Evolutionary conservation across 1,140 invertebrate genomes (phyloP).

Genomic region (Cherax destructor): DNA sequence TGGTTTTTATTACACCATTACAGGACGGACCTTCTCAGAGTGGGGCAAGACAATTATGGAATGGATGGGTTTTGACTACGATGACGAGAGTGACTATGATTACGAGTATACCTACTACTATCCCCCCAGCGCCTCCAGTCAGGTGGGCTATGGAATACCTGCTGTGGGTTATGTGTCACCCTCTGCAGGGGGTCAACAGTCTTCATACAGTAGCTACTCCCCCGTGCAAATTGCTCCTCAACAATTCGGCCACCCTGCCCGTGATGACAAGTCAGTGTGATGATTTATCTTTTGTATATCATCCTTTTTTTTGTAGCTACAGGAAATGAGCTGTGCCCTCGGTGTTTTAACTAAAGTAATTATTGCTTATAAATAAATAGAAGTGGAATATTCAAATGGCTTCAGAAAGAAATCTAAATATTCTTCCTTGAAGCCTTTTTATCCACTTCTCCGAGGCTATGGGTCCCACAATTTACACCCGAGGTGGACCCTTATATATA

Average conservation of each 20-base stretch:
- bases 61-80: conserved; percentile 57
- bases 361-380: too few relatives aligned
- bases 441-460: too few relatives aligned
- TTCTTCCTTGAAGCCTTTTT: too few relatives aligned
- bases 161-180: conserved; percentile 17
- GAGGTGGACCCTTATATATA: too few relatives aligned
- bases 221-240: background rate
- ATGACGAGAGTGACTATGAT: conserved; percentile 53
- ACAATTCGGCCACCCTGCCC: conserved; percentile 18
- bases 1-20: background rate
- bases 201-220: conserved; percentile 56
- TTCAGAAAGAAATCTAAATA: too few relatives aligned
- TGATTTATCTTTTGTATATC: too few relatives aligned
- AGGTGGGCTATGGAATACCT: conserved; percentile 49
- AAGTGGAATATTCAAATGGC: too few relatives aligned
- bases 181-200: conserved; percentile 39
- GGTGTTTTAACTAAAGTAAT: too few relatives aligned
- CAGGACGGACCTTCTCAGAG: conserved; percentile 55
- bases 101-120: conserved; percentile 41
- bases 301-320: too few relatives aligned
- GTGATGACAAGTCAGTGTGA: conserved; percentile 62
- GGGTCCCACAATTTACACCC: too few relatives aligned
- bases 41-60: conserved; percentile 46
- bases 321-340: too few relatives aligned
- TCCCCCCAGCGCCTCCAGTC: background rate